Evolutionary conservation across 2,113 vertebrate genomes (phyloP).

Genomic region (Pluvianellus socialis): DNA sequence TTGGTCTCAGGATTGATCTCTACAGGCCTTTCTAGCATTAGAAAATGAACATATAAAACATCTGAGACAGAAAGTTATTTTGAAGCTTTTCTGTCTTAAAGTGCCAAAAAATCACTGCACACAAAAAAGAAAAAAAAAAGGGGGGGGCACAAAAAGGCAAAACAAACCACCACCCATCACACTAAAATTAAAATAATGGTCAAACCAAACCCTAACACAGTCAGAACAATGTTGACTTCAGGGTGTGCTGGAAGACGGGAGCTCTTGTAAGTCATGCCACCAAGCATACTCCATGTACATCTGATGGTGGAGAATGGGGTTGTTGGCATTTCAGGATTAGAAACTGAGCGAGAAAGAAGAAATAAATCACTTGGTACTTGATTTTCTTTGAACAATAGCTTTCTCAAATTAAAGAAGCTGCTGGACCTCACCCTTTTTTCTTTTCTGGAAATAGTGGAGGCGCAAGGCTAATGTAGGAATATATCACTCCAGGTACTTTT

Average conservation of each 20-base stretch:
- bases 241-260: neutral
- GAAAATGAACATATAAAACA: neutral
- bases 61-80: neutral
- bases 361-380: neutral
- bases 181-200: neutral
- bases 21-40: neutral
- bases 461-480: neutral
- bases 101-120: neutral
- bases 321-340: neutral
- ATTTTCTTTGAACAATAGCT: neutral
- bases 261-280: neutral
- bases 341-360: neutral
- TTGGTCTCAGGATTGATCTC: neutral
- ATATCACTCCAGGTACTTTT: neutral
- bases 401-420: neutral
- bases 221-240: neutral
- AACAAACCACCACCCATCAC: neutral
- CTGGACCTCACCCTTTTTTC: neutral
- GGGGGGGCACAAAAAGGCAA: neutral
- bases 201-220: neutral
- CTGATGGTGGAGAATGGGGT: neutral
- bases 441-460: neutral
- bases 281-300: fast-evolving
- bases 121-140: too few relatives aligned
- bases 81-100: neutral